Evolutionary conservation across 2,113 vertebrate genomes (phyloP).

Genomic region (Delphinus delphis): DNA sequence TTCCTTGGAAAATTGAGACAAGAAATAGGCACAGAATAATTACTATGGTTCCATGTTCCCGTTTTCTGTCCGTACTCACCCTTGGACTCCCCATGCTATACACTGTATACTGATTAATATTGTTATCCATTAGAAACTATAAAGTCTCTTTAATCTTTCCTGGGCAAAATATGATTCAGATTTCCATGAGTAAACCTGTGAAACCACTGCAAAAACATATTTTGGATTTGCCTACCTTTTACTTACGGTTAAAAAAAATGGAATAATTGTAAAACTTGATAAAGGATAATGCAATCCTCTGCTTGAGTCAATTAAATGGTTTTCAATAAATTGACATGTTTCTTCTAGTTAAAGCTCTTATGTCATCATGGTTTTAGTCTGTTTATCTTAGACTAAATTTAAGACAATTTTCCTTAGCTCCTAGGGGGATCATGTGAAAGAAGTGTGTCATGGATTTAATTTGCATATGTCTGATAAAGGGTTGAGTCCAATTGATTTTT

Average conservation of each 20-base stretch:
- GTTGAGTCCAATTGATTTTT: background rate
- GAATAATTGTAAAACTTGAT: constrained; percentile 33
- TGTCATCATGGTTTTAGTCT: background rate
- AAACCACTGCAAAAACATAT: background rate
- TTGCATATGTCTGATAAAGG: background rate
- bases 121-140: background rate
- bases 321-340: background rate
- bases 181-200: background rate
- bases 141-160: background rate
- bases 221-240: background rate
- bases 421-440: background rate
- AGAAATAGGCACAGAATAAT: background rate
- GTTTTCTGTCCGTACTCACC: background rate
- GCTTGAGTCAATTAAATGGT: background rate
- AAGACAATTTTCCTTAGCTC: background rate
- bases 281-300: background rate
- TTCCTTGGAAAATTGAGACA: background rate
- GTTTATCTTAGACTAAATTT: background rate
- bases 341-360: background rate
- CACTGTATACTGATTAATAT: background rate
- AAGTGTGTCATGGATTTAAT: background rate
- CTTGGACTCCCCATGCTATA: rapidly evolving
- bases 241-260: background rate
- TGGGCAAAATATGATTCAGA: background rate
- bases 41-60: rapidly evolving